These are phyloP conservation scores for Leptarthrus brevirostris DNA, from an alignment of 2,888 invertebrate genomes.

Conservation along the genomic window DNA sequence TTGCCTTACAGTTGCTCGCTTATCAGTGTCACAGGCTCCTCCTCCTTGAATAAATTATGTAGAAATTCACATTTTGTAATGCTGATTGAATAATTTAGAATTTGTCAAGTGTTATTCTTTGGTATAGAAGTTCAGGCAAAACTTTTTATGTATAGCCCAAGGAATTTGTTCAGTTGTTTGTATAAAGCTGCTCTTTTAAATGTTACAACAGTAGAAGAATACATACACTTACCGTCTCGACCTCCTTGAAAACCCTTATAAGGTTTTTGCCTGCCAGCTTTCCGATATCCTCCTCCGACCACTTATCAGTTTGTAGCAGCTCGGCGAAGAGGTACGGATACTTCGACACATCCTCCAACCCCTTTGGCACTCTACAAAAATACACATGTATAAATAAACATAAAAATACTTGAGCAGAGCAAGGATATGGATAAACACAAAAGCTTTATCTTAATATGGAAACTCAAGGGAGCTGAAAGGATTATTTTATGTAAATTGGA, in stretches of 20 bases:
- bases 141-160: background rate
- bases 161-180: background rate
- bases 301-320: slow-evolving; percentile 81
- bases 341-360: slow-evolving; percentile 86
- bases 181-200: background rate
- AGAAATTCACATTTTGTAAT: background rate
- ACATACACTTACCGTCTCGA: slow-evolving; percentile 83
- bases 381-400: background rate
- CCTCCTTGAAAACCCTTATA: slow-evolving; percentile 80
- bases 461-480: slow-evolving; percentile 22
- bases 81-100: slow-evolving; percentile 23
- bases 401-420: too few relatives aligned
- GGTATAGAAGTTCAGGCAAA: slow-evolving; percentile 3
- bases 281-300: slow-evolving; percentile 85
- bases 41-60: background rate
- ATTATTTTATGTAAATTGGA: slow-evolving; percentile 49
- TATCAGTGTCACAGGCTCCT: too few relatives aligned
- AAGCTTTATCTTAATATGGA: slow-evolving; percentile 25
- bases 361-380: slow-evolving; percentile 72
- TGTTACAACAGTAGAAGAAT: too few relatives aligned
- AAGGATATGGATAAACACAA: slow-evolving; percentile 13
- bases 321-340: slow-evolving; percentile 87
- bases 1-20: background rate
- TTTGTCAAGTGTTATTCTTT: slow-evolving; percentile 2
- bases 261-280: slow-evolving; percentile 86